These are phyloP conservation scores for Pemphredon lugubris DNA, from an alignment of 2,888 invertebrate species.

Conservation along the genomic window DNA sequence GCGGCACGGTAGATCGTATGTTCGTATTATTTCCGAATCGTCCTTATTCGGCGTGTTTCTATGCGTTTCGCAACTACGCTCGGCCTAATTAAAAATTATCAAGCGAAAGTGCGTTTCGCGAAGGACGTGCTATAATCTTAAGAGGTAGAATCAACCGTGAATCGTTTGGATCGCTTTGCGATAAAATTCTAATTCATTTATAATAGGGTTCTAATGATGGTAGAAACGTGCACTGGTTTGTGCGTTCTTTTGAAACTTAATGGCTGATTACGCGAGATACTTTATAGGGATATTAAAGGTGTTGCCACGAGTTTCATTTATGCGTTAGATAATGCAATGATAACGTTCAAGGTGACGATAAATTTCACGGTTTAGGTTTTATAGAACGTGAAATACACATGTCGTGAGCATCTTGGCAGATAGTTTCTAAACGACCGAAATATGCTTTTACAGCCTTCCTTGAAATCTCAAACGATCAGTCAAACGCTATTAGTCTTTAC, in stretches of 20 bases:
- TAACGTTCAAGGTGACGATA: constrained; percentile 35
- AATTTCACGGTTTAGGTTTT: constrained; percentile 4
- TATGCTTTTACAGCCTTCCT: too few relatives aligned
- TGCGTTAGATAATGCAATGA: constrained; percentile 23
- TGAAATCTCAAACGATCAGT: too few relatives aligned
- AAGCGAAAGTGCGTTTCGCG: constrained; percentile 6
- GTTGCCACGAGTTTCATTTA: constrained; percentile 21
- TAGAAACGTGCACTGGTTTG: background rate
- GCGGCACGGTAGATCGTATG: constrained; percentile 21
- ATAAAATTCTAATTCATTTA: constrained; percentile 6
- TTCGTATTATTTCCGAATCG: constrained; percentile 15
- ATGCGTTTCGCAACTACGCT: constrained; percentile 3
- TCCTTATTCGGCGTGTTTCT: constrained; percentile 10
- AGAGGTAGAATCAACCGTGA: constrained; percentile 1
- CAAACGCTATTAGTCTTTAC: too few relatives aligned
- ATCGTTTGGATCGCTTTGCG: background rate
- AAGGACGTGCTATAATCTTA: constrained; percentile 25
- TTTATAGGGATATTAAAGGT: constrained; percentile 28
- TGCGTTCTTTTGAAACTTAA: constrained; percentile 36
- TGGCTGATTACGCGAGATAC: constrained; percentile 13
- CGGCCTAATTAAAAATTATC: constrained; percentile 7
- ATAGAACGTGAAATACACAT: background rate
- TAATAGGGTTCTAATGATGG: constrained; percentile 5
- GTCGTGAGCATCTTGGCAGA: too few relatives aligned
- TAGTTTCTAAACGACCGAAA: too few relatives aligned